Evolutionary conservation across 2,888 invertebrate genomes (phyloP).

Genomic region (Neocrepidodera transversa): DNA sequence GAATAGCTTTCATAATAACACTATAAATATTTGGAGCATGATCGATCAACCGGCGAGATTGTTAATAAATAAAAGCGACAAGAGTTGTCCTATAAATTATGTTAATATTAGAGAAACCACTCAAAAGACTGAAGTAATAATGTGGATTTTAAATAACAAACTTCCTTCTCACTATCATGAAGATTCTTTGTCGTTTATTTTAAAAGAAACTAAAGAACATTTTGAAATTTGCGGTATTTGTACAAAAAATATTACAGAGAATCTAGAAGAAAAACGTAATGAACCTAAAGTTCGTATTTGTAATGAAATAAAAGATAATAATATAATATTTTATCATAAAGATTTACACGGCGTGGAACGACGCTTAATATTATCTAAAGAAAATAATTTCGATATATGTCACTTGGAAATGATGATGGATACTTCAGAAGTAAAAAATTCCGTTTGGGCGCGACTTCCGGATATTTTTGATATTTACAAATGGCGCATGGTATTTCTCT

Average conservation of each 20-base stretch:
- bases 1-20: constrained; percentile 39
- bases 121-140: constrained; percentile 47
- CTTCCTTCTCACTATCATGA: constrained; percentile 46
- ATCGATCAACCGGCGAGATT: constrained; percentile 40
- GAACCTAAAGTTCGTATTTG: too few species aligned
- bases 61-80: constrained; percentile 41
- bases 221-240: constrained; percentile 56
- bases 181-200: constrained; percentile 50
- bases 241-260: constrained; percentile 43
- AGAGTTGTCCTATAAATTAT: constrained; percentile 44
- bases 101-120: constrained; percentile 42
- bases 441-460: constrained; percentile 42
- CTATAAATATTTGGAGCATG: constrained; percentile 50
- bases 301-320: not conserved
- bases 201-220: constrained; percentile 46
- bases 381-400: constrained; percentile 45
- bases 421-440: constrained; percentile 22
- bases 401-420: not conserved
- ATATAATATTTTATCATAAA: constrained; percentile 40
- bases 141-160: constrained; percentile 50
- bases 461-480: constrained; percentile 37
- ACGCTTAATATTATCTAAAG: constrained; percentile 39
- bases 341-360: constrained; percentile 37
- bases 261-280: too few species aligned
- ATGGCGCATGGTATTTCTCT: constrained; percentile 67